Evolutionary conservation across 1,140 invertebrate genomes (phyloP).

Genomic region (Tetraneura akinire): DNA sequence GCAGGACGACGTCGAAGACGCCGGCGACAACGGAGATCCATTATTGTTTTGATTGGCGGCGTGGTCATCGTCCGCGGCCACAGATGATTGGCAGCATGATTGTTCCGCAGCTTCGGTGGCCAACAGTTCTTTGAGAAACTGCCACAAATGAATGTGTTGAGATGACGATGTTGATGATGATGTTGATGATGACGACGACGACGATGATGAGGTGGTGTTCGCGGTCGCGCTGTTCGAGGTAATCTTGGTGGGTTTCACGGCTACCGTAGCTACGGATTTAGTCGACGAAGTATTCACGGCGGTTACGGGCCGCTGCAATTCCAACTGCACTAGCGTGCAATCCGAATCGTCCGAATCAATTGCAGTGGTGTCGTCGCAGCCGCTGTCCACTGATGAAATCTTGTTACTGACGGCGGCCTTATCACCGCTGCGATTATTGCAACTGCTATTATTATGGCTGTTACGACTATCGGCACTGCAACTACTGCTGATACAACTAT

Average conservation of each 20-base stretch:
- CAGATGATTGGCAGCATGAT: conserved; percentile 60
- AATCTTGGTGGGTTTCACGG: neutral
- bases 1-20: conserved; percentile 66
- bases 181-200: no score
- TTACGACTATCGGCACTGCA: neutral
- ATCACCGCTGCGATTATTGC: neutral
- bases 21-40: neutral
- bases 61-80: conserved; percentile 79
- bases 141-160: conserved; percentile 95
- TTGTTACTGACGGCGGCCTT: neutral
- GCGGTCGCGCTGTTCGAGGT: neutral
- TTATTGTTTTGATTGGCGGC: neutral
- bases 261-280: conserved; percentile 63
- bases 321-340: neutral
- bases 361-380: neutral
- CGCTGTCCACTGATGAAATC: neutral
- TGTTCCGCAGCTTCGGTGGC: conserved; percentile 61
- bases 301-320: conserved; percentile 47
- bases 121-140: conserved; percentile 96
- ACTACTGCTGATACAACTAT: neutral
- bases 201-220: neutral
- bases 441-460: neutral
- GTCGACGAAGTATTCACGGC: conserved; percentile 56
- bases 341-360: neutral
- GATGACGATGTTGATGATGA: conserved; percentile 15